A percentile compares a stretch with the other conserved stretches of the same genome.
Evolutionary conservation across 2,113 vertebrate genomes (phyloP).

Genomic region (Eidolon helvum): DNA sequence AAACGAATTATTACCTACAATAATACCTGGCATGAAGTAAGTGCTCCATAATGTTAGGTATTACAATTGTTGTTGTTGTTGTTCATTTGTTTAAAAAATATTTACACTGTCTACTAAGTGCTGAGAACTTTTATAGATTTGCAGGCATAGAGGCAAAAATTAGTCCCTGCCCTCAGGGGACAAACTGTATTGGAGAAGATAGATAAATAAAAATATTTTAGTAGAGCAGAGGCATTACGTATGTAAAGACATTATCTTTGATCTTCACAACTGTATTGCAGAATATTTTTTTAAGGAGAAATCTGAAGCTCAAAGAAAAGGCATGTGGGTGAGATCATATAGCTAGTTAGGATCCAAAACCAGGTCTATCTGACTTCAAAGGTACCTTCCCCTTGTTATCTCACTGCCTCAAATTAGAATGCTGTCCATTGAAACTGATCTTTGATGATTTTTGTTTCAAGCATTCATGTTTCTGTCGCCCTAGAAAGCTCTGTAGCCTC

Average conservation of each 20-base stretch:
- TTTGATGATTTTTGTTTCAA: conserved; percentile 34
- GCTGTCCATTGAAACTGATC: background rate
- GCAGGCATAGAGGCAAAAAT: background rate
- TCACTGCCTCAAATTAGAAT: background rate
- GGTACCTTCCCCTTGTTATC: background rate
- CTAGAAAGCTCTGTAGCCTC: background rate
- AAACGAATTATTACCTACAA: conserved; percentile 12
- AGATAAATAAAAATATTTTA: conserved; percentile 26
- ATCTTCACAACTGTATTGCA: background rate
- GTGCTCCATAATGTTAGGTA: background rate
- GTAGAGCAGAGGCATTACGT: background rate
- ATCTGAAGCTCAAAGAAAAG: background rate
- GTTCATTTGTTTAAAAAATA: conserved; percentile 1
- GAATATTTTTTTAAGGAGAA: conserved; percentile 12
- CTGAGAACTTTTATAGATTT: background rate
- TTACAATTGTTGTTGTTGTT: background rate
- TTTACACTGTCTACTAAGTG: background rate
- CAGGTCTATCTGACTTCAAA: background rate
- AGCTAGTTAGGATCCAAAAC: background rate
- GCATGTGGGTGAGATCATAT: background rate
- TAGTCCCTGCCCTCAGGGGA: background rate
- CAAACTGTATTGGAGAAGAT: background rate
- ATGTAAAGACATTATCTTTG: conserved; percentile 18
- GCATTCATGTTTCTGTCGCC: conserved; percentile 7
- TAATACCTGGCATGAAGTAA: background rate